phyloP scores from a whole-genome alignment of 2,797 vertebrate genomes.

The Distichodus sexfasciatus region DNA sequence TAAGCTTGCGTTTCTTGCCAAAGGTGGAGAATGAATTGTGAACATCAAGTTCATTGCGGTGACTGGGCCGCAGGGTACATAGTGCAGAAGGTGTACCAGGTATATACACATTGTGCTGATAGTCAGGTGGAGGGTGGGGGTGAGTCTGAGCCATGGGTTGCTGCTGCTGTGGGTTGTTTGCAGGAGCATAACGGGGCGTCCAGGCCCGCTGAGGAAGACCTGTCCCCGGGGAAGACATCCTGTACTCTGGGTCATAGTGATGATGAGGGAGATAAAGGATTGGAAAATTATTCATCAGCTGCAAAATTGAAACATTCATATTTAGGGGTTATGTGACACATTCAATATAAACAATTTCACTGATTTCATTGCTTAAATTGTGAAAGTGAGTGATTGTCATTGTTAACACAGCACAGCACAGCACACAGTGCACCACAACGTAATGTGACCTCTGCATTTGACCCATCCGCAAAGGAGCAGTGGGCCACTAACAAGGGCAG shows the following conservation, averaged over 20 bases:
- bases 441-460: too few relatives aligned
- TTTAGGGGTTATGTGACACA: too few relatives aligned
- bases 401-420: too few relatives aligned
- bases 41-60: constrained; percentile 77
- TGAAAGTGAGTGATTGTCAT: too few relatives aligned
- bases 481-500: too few relatives aligned
- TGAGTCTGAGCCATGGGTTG: constrained; percentile 67
- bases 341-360: too few relatives aligned
- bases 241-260: constrained; percentile 72
- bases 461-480: too few relatives aligned
- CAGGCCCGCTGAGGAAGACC: constrained; percentile 74
- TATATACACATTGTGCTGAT: constrained; percentile 92
- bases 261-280: too few relatives aligned
- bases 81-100: constrained; percentile 83
- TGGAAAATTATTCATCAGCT: too few relatives aligned
- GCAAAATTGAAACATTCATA: too few relatives aligned
- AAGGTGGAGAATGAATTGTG: constrained; percentile 93
- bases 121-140: constrained; percentile 80
- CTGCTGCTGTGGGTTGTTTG: constrained; percentile 67
- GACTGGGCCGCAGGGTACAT: constrained; percentile 76
- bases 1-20: constrained; percentile 86
- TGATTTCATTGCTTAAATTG: too few relatives aligned
- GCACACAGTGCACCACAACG: too few relatives aligned
- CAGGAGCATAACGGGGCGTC: constrained; percentile 81
- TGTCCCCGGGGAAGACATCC: constrained; percentile 74